Evolutionary conservation across 2,113 vertebrate genomes (phyloP).

Genomic region (Pseudonaja textilis): DNA sequence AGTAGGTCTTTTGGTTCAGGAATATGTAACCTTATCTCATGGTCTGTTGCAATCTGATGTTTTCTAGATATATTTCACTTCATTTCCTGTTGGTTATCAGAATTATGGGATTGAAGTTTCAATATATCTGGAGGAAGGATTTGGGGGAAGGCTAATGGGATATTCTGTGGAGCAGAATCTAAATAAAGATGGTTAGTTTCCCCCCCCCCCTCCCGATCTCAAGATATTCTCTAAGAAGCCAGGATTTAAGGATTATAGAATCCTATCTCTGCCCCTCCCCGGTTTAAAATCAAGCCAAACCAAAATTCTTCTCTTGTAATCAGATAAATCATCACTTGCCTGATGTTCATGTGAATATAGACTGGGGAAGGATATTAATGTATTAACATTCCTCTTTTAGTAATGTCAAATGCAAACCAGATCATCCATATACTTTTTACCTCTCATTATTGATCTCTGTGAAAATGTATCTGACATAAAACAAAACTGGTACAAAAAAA

Average conservation of each 20-base stretch:
- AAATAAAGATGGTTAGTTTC: background rate
- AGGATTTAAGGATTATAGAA: background rate
- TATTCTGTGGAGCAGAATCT: background rate
- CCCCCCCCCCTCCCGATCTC: accelerated
- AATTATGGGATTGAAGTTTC: background rate
- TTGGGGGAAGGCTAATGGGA: background rate
- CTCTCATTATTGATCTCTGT: background rate
- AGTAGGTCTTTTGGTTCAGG: background rate
- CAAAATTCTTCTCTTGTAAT: background rate
- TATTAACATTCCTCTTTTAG: background rate
- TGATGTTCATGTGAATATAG: slow-evolving; percentile 2
- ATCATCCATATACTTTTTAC: background rate
- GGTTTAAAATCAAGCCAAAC: background rate
- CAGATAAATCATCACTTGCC: slow-evolving; percentile 44
- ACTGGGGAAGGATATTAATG: background rate
- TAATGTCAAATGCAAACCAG: background rate
- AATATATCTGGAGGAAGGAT: background rate
- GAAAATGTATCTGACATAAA: background rate
- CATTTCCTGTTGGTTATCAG: background rate
- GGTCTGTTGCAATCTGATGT: background rate
- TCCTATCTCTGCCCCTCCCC: background rate
- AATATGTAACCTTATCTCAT: background rate
- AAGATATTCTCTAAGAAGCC: background rate
- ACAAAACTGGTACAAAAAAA: background rate
- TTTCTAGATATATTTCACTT: background rate